These are phyloP conservation scores for Drosophila paulistorum DNA, from an alignment of 1,140 invertebrate species.

Conservation along the genomic window DNA sequence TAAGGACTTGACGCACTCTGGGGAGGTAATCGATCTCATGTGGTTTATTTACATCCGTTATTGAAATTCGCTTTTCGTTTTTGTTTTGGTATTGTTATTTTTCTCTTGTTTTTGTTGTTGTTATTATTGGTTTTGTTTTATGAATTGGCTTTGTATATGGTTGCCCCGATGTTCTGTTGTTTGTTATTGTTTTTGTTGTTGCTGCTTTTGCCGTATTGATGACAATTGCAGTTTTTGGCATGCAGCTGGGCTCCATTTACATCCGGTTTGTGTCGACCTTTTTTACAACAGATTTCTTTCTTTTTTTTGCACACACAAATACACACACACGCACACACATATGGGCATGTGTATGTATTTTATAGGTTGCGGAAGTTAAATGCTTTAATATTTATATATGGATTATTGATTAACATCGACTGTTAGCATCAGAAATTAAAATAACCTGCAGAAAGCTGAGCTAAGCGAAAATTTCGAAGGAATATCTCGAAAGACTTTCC, in stretches of 20 bases:
- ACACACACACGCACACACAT: conserved; percentile 23
- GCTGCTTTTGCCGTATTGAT: conserved; percentile 51
- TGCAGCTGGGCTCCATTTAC: conserved; percentile 71
- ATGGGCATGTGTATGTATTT: conserved; percentile 37
- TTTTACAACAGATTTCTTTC: conserved; percentile 63
- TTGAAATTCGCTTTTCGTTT: conserved; percentile 71
- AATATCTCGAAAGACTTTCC: too few relatives aligned
- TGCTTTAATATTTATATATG: conserved; percentile 51
- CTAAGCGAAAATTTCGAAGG: too few relatives aligned
- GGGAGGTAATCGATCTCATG: conserved; percentile 77
- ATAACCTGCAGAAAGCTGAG: conserved; percentile 15
- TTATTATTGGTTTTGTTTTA: conserved; percentile 63
- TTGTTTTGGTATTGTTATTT: conserved; percentile 51
- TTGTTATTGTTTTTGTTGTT: conserved; percentile 18
- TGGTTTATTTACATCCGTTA: conserved; percentile 80
- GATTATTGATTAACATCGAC: conserved; percentile 14
- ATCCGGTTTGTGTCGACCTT: conserved; percentile 58
- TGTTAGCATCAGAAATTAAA: too few relatives aligned
- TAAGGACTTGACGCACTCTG: conserved; percentile 61
- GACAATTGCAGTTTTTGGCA: conserved; percentile 77
- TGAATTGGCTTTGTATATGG: conserved; percentile 62
- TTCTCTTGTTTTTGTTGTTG: conserved; percentile 30
- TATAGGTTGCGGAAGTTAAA: conserved; percentile 60
- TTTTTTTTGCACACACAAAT: neutral
- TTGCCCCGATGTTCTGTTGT: conserved; percentile 8